Evolutionary conservation across 2,888 invertebrate species (phyloP).

Genomic region (Dromius quadrimaculatus): DNA sequence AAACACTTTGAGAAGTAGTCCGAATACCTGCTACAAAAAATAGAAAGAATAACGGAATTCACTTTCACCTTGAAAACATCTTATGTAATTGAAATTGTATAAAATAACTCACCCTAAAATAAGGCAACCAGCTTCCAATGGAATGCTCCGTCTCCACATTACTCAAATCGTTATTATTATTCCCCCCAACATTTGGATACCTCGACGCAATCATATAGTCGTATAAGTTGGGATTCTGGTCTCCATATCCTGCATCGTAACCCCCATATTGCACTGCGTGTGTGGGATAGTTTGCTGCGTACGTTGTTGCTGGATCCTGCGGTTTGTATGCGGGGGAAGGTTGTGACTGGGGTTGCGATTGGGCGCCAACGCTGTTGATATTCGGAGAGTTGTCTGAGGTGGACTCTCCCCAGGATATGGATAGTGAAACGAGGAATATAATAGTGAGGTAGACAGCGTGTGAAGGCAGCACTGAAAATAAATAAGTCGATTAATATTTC

Average conservation of each 20-base stretch:
- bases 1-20: conserved; percentile 60
- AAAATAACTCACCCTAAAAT: conserved; percentile 32
- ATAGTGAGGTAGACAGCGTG: background rate
- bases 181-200: conserved; percentile 21
- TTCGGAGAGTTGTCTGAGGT: background rate
- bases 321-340: conserved; percentile 17
- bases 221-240: conserved; percentile 40
- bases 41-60: too few relatives aligned
- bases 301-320: conserved; percentile 27
- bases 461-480: background rate
- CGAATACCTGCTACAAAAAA: conserved; percentile 59
- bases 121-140: conserved; percentile 25
- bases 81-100: background rate
- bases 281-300: conserved; percentile 5
- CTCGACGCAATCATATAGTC: conserved; percentile 34
- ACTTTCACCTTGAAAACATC: too few relatives aligned
- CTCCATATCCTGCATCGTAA: conserved; percentile 42
- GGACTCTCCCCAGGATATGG: background rate
- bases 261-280: conserved; percentile 11
- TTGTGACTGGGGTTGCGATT: conserved; percentile 4
- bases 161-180: too few relatives aligned
- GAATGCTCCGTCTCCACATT: conserved; percentile 6
- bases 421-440: too few relatives aligned
- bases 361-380: background rate
- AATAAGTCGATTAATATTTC: too few relatives aligned